phyloP scores from a whole-genome alignment of 2,113 vertebrate genomes.

The Enhydra lutris region DNA sequence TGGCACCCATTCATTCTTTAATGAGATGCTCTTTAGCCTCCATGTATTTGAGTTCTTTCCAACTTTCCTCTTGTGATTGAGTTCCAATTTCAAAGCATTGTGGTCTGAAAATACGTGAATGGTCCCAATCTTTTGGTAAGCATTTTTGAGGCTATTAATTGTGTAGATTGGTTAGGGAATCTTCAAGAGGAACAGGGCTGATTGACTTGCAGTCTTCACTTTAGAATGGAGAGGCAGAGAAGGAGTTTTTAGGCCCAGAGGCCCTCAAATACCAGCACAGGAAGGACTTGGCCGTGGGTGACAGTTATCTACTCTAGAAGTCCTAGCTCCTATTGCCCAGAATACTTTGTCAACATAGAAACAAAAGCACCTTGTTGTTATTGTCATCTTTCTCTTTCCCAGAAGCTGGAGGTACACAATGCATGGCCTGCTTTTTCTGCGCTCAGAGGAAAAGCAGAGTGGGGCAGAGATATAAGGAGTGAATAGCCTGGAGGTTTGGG shows the following conservation, averaged over 20 bases:
- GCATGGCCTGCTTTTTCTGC: background rate
- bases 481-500: background rate
- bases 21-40: no score
- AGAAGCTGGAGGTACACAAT: background rate
- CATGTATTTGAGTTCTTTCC: no score
- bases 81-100: no score
- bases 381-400: background rate
- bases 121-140: background rate
- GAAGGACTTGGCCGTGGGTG: background rate
- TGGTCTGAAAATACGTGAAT: no score
- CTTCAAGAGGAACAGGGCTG: no score
- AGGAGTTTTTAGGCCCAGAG: background rate
- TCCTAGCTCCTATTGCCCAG: background rate
- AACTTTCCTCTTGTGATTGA: no score
- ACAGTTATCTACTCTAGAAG: background rate
- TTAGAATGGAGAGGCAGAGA: background rate
- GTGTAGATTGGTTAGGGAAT: background rate
- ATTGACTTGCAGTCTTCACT: background rate
- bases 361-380: no score
- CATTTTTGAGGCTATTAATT: background rate
- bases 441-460: background rate
- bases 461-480: background rate
- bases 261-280: background rate
- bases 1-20: no score
- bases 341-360: background rate